Base-by-base conservation (phyloP, 2,888 invertebrate genomes). In the Metopia argyrocephala region DNA sequence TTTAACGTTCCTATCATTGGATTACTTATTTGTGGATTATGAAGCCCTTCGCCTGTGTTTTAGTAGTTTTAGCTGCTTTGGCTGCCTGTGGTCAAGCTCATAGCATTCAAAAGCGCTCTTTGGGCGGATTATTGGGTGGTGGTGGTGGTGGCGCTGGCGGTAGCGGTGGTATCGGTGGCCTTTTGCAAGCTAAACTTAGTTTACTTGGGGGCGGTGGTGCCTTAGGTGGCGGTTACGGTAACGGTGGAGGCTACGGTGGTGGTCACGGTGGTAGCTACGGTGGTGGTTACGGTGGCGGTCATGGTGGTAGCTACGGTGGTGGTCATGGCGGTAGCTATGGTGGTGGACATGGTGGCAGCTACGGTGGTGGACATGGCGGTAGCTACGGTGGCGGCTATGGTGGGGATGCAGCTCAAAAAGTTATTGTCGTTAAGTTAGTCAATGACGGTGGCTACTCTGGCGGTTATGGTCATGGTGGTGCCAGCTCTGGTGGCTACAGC, bases 11-110 rank as follows among this genome's bases (percentile, higher is more conserved):
- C 18, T 12, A 9, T 45, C 45, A 64, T 73, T 73, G 57, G 76
- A 73, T 71, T 76, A 64, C 18, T 68, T 50, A 38, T 71, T 66
- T 73, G 66, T 64, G 66, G 45, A 76, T 73, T 25, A 88, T 88
- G 88, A 88, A 85, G 83, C 85, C 84, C 38, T 87, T 88, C 76
- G 70, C 82, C 76, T 85, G 85, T 83, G 75, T 86, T 73, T 79
- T 88, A 80, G 84, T 87, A 71, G 85, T 88, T 83, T 83, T 86
- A 31, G 85, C 84, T 71, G 84, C 86, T 38, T 45, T 87, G 56
- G 79, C 85, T 66, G 86, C 85, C 82, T 79, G 84, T 23, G 82
- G 85, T 3, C 85, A 87, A 69, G 86, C 85, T 23, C 84, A 84
- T 20, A 80, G 23, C 20, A 48, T 84, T n/a, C 79, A 84, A 70